Evolutionary conservation across 2,113 vertebrate genomes (phyloP).

Genomic region (Aldabrachelys gigantea): DNA sequence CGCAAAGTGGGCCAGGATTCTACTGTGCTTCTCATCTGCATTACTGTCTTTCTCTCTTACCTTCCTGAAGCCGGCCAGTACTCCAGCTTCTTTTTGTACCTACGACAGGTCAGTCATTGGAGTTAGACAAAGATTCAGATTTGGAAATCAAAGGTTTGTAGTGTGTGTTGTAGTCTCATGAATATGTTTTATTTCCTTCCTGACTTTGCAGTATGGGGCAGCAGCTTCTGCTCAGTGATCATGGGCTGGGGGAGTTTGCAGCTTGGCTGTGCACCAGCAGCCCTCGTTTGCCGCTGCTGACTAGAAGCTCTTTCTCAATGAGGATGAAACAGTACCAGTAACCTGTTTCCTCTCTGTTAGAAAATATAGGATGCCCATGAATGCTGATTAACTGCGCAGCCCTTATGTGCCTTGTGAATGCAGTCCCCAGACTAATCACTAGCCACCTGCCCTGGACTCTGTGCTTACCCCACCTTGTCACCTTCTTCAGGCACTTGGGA

Average conservation of each 20-base stretch:
- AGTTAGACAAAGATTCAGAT: neutral
- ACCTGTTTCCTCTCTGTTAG: neutral
- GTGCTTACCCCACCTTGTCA: neutral
- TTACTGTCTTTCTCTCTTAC: constrained; percentile 94
- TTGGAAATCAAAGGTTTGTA: neutral
- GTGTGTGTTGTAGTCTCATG: neutral
- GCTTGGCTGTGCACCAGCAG: neutral
- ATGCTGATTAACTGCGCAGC: neutral
- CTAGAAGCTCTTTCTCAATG: neutral
- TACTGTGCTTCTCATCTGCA: constrained; percentile 93
- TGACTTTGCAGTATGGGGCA: neutral
- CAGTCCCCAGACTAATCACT: neutral
- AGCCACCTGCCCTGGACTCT: neutral
- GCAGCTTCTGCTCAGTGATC: neutral
- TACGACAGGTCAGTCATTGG: constrained; percentile 85
- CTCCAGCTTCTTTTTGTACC: constrained; percentile 94
- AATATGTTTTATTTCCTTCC: neutral
- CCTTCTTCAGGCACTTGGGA: neutral
- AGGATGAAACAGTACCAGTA: neutral
- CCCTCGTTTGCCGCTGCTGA: neutral
- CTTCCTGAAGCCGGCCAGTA: constrained; percentile 94
- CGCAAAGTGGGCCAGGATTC: constrained; percentile 94
- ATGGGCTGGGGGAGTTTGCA: neutral
- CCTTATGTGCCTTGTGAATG: neutral
- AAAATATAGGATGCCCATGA: neutral